phyloP scores from a whole-genome alignment of 2,888 invertebrate species.

The Limnephilus auricula region DNA sequence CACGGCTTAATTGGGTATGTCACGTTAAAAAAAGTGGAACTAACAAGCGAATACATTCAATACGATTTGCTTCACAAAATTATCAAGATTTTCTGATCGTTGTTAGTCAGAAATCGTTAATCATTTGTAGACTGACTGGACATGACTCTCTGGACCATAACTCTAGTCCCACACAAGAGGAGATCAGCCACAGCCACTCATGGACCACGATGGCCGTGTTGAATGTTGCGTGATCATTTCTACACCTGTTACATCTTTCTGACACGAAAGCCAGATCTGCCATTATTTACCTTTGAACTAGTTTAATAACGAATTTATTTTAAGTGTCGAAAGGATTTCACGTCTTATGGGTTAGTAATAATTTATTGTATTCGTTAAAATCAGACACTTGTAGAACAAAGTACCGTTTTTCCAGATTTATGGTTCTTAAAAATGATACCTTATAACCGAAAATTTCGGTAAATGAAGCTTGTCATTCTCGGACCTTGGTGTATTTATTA shows the following conservation, averaged over 20 bases:
- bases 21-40: background rate
- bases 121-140: background rate
- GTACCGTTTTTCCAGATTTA: background rate
- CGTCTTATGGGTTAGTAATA: background rate
- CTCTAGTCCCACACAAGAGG: background rate
- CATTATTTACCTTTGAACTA: background rate
- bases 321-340: background rate
- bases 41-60: background rate
- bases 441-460: too few relatives aligned
- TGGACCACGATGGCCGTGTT: background rate
- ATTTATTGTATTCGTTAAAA: background rate
- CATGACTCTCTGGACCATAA: background rate
- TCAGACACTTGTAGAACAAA: background rate
- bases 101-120: background rate
- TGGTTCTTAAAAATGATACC: background rate
- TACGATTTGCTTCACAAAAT: background rate
- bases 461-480: background rate
- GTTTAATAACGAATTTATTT: background rate
- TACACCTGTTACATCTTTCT: background rate
- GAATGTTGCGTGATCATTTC: background rate
- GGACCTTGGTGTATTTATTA: too few relatives aligned
- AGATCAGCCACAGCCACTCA: background rate
- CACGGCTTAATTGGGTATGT: background rate
- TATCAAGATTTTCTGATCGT: background rate
- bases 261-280: background rate